Conservation (phyloP, 2,797 vertebrate genomes). For the Paguma larvata region DNA sequence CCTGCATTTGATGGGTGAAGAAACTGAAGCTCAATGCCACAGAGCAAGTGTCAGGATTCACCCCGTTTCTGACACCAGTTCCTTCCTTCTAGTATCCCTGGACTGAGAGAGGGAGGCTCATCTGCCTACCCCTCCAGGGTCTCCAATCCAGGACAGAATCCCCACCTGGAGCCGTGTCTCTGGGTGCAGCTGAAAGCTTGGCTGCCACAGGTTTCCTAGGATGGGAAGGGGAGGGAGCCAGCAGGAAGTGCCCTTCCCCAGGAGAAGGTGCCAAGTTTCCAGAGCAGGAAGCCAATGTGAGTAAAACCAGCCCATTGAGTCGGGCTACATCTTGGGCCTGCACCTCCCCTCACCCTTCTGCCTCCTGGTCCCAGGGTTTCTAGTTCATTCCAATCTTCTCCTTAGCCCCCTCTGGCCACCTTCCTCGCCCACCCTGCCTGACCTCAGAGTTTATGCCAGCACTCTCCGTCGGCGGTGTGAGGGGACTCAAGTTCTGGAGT, state of each 20-base stretch:
- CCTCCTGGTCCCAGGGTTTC: background rate
- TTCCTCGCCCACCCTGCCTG: background rate
- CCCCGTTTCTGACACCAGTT: background rate
- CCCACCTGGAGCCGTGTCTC: slow-evolving; percentile 84
- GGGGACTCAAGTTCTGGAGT: background rate
- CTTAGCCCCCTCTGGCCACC: background rate
- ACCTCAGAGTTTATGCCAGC: background rate
- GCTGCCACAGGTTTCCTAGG: slow-evolving; percentile 86
- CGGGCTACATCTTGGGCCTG: slow-evolving; percentile 71
- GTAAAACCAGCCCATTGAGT: slow-evolving; percentile 5
- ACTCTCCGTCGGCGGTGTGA: accelerated
- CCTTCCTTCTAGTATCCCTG: background rate
- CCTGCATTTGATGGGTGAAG: background rate
- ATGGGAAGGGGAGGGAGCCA: slow-evolving; percentile 83
- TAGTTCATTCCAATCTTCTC: background rate
- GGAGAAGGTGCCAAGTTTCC: slow-evolving; percentile 77
- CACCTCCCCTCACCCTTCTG: background rate
- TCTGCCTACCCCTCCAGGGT: background rate
- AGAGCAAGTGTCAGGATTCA: background rate
- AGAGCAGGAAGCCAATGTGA: slow-evolving; percentile 68
- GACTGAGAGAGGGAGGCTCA: background rate
- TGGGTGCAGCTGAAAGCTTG: slow-evolving; percentile 84
- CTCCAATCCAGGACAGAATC: background rate
- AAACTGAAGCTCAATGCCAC: background rate
- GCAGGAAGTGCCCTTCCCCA: slow-evolving; percentile 82